phyloP scores from a whole-genome alignment of 2,888 invertebrate genomes.

The Drosophila limbata region DNA sequence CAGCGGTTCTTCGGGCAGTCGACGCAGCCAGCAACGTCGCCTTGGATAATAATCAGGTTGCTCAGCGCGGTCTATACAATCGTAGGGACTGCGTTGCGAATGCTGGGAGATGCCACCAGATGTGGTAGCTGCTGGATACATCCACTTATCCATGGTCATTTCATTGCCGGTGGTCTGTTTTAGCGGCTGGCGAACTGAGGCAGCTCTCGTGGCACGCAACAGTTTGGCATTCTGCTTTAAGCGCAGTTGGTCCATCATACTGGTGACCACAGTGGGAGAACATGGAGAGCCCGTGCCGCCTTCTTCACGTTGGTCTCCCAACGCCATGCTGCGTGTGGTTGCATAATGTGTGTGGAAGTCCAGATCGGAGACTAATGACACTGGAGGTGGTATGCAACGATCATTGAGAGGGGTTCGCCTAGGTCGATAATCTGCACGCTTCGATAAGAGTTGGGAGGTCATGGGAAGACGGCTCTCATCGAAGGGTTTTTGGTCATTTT shows the following conservation, averaged over 20 bases:
- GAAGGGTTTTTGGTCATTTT: not conserved
- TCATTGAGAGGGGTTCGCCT: not conserved
- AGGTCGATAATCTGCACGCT: constrained; percentile 14
- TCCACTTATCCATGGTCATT: not conserved
- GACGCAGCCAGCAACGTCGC: constrained; percentile 43
- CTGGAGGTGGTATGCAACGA: constrained; percentile 9
- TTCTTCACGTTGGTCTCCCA: not conserved
- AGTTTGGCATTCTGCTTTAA: not conserved
- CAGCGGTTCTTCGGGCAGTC: constrained; percentile 39
- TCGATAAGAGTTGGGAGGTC: constrained; percentile 33
- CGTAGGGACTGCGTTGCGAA: not conserved
- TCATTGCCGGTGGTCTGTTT: not conserved
- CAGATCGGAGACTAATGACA: constrained; percentile 43
- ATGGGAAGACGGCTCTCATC: constrained; percentile 29
- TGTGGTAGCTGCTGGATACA: not conserved
- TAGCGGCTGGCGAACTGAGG: not conserved
- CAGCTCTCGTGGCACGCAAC: not conserved
- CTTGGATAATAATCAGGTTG: constrained; percentile 4
- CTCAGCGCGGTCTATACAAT: not conserved
- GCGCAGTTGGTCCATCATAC: constrained; percentile 5
- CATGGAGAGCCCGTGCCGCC: not conserved
- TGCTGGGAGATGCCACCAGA: not conserved
- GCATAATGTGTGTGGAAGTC: constrained; percentile 32
- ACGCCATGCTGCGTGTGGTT: constrained; percentile 10
- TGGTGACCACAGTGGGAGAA: not conserved